Base-by-base conservation (phyloP, 2,888 invertebrate species). In the Tetragonula carbonaria region DNA sequence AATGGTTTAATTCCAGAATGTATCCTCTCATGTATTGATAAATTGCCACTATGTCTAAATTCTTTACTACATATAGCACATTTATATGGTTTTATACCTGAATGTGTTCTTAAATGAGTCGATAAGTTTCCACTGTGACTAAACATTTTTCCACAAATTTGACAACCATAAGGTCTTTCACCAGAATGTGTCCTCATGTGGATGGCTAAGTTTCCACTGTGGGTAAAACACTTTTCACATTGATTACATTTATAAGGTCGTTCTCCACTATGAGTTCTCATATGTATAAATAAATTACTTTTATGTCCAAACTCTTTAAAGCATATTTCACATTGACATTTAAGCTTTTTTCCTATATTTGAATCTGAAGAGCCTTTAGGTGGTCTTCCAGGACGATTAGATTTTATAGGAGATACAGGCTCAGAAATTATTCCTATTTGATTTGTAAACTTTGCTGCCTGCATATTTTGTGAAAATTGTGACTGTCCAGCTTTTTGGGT, bases 1-100 rank as follows among this genome's bases (percentile, higher is more conserved):
- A 94, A 94, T n/a, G 94, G 94, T 72, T 94, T 94, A 62, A 94
- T 91, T 4, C 94, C 94, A 66, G 94, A 94, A 90, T 94, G 94
- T 91, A 94, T 94, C 86, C 94, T 93, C 83, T 94, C 94, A 74
- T 94, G 94, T 79, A 94, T 94, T 4, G 94, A 94, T 57, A 94
- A 90, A 85, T 94, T 94, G n/a, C 94, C 94, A 82, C 94, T 94
- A 81, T 94, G 94, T 8, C 94, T 91, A 86, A 94, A 94, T 87
- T 94, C 94, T 86, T 94, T 94, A 63, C 91, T 88, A 80, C 94
- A 94, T 57, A 94, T 91, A 75, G 84, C 91, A 83, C 94, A 94
- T 90, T 94, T 94, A 74, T 94, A 94, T 0, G 94, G 94, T 76
- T 94, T 94, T 3, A 94, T 93, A 16, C 94, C 94, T 16, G 94